Base-by-base conservation (phyloP, 2,797 vertebrate genomes). In the Enteromius radiatus region DNA sequence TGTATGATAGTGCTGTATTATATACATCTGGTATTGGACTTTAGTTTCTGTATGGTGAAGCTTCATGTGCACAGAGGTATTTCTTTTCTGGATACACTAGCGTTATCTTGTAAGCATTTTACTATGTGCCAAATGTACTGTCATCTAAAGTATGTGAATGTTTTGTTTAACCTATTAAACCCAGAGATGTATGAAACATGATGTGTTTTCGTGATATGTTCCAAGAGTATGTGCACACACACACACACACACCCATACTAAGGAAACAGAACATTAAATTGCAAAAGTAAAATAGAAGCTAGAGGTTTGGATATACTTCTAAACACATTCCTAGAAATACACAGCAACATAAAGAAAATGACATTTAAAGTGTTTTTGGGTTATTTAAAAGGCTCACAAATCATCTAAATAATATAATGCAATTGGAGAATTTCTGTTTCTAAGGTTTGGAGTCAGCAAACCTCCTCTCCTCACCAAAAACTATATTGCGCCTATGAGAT, bases 41-140 rank as follows among this genome's bases (percentile, higher is more conserved):
- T 88, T 91, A 91, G 90, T 91, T 93, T 94, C 95, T 95, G 92
- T 94, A 92, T 94, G 92, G 97, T 97, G 96, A 97, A 92, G 95
- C 94, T 97, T 98, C 92, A 93, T 97, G 96, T 97, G 96, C 96
- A 97, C 94, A 95, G 91, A 92, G 85, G 31, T 76, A 80, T 87
- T 93, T 93, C 90, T 91, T 92, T 96, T 94, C 90, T 93, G 91
- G 94, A 91, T 94, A 94, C 94, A 92, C 93, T 96, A 95, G 95
- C 96, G 94, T 97, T 96, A 96, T 95, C 96, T 96, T 95, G 96
- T 98, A 97, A 97, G 95, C 96, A 96, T 97, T 95, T 97, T 96
- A 96, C 94, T 97, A 96, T 94, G 95, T 99, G 97, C 98, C 98
- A 98, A 99, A 98, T 97, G 97, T 99, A 98, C 97, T 99, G 97